phyloP scores from a whole-genome alignment of 2,888 invertebrate species.

The Phengaris arion region DNA sequence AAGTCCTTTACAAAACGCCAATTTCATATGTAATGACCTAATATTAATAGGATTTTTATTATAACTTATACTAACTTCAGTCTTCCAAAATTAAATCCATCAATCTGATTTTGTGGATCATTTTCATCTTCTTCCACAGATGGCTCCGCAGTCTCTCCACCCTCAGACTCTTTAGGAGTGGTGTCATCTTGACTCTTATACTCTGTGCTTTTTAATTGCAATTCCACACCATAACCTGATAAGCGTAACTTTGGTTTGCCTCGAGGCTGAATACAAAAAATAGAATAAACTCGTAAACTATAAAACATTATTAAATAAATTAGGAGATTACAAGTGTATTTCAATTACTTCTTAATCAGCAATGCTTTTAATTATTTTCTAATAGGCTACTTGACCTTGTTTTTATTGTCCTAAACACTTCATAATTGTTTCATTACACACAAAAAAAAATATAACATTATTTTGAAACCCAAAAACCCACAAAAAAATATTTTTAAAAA shows the following conservation, averaged over 20 bases:
- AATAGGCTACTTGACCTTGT: too few relatives aligned
- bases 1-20: too few relatives aligned
- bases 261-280: conserved; percentile 49
- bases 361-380: background rate
- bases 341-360: background rate
- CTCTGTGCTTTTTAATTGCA: conserved; percentile 99
- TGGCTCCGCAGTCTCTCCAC: conserved; percentile 59
- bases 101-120: conserved; percentile 85
- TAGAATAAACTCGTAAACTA: background rate
- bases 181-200: conserved; percentile 99
- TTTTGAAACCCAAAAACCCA: too few relatives aligned
- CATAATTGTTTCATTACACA: too few relatives aligned
- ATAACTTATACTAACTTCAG: conserved; percentile 82
- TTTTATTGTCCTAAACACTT: too few relatives aligned
- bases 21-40: too few relatives aligned
- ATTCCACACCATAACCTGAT: conserved; percentile 98
- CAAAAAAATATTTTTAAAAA: too few relatives aligned
- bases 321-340: background rate
- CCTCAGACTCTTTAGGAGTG: conserved; percentile 81
- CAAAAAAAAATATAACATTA: too few relatives aligned
- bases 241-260: conserved; percentile 83
- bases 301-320: background rate
- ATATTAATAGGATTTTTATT: too few relatives aligned
- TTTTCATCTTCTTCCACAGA: conserved; percentile 78
- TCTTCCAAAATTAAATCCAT: conserved; percentile 94